Base-by-base conservation (phyloP, 2,113 vertebrate species). In the Stictonetta naevosa region DNA sequence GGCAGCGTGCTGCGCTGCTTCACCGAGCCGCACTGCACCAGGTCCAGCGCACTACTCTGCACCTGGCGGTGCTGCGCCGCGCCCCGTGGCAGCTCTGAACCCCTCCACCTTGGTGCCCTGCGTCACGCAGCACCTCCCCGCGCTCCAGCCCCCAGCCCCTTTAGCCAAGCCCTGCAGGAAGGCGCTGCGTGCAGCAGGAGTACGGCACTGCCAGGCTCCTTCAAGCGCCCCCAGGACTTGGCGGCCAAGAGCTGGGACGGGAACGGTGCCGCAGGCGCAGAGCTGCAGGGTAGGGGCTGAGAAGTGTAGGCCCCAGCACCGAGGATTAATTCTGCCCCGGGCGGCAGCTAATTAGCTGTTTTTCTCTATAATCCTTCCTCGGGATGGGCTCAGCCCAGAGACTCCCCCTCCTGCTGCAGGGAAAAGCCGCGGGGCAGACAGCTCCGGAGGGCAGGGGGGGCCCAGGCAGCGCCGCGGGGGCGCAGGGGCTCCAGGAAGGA, bases 241-340 rank as follows among this genome's bases (percentile, higher is more conserved):
- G 48, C 0, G 3, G 60, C 38, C 4, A 0, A 12, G n/a, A 52
- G 58, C 20, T 33, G 59, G 44, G 46, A 38, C 11, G 6, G 22
- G 50, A 52, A 0, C 6, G 11, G 53, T 16, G 60, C 60, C 22
- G 71, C 71, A 19, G 53, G 42, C 22, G 9, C 28, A 33, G 55
- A 33, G 56, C 31, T 21, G 20, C 20, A 22, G 50, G 38, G 62
- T 34, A 4, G 2, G 58, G 38, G 75, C 58, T 52, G 79, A 88
- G 74, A 72, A 6, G 44, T 34, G 22, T 0, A 0, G 29, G 52
- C 79, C 38, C 75, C 20, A 81, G 40, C 72, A 14, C 42, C 18
- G 36, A 44, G 64, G 55, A 79, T 89, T 63, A 92, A 29, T 56
- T 28, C 28, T 13, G 28, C 53, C 53, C 16, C 16, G 15, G 16